Evolutionary conservation across 2,797 vertebrate genomes (phyloP), one percentile per base, ranked within the genome.

Genomic region (Pseudopleuronectes americanus): DNA sequence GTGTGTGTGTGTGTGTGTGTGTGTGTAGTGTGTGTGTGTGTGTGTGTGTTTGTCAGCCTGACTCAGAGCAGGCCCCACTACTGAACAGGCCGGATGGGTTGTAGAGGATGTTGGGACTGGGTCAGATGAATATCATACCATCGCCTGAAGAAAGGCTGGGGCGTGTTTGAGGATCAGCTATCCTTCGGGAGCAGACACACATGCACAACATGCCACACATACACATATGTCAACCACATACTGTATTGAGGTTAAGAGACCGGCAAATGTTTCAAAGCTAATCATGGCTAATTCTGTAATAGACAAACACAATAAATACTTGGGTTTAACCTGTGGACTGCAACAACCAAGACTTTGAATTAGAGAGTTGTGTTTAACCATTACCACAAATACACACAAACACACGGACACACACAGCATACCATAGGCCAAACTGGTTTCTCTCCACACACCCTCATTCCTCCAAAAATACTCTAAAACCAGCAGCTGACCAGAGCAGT

Each of bases 71-170:
- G 55, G 55, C 72, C 74, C 21, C 47, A 64, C 71, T 73, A 71
- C 56, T 57, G 69, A 84, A 48, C 59, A 68, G 73, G 63, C 75
- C 68, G 67, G 59, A 76, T 82, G 68, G 80, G 81, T 75, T 76
- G 77, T 80, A 81, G 83, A 84, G 87, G 84, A 89, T 77, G 84
- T 67, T 81, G 84, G 85, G 85, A 91, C 83, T 81, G 85, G 87
- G 83, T 87, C 73, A 76, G 81, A 90, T 90, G 86, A 31, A 85
- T 87, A 72, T 83, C 84, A 86, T 81, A 66, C 76, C 62, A 58
- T 53, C 0, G 55, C 80, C 52, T 22, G 74, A 72, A 85, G 78
- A 81, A 28, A 76, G 76, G 72, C 56, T 63, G 80, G 69, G 76
- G 77, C 41, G 13, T 65, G 70, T 77, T 81, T 85, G 77, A 80